These are phyloP conservation scores for Ariopsis seemanni DNA, from an alignment of 2,113 vertebrate species.

Conservation along the genomic window DNA sequence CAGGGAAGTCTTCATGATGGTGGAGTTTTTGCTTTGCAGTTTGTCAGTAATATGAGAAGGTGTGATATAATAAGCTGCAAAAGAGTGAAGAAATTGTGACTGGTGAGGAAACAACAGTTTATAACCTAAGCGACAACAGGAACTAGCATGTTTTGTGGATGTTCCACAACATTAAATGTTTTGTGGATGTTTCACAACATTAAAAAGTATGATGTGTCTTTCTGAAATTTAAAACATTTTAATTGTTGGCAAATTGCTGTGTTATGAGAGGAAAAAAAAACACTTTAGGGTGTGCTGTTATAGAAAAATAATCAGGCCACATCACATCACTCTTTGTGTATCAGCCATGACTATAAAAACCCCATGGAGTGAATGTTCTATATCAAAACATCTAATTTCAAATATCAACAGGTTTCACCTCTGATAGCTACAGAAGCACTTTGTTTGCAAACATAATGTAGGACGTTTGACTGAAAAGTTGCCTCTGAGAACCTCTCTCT, in stretches of 20 bases:
- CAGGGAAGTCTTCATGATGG: not conserved
- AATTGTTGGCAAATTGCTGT: not conserved
- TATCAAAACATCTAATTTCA: not conserved
- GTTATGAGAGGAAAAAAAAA: not conserved
- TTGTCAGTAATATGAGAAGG: not conserved
- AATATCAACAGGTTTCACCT: not conserved
- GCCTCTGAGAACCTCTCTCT: not conserved
- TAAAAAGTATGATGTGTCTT: not conserved
- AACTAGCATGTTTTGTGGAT: not conserved
- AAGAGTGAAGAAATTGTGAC: not conserved
- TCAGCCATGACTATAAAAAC: not conserved
- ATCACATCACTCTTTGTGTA: not conserved
- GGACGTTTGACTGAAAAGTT: not conserved
- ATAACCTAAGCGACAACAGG: not conserved
- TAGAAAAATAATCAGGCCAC: not conserved
- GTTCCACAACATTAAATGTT: not conserved
- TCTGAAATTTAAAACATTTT: not conserved
- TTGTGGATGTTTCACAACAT: not conserved
- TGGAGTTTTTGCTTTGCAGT: not conserved
- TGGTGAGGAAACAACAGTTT: not conserved
- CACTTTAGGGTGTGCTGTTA: not conserved
- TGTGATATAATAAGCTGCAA: not conserved
- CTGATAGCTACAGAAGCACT: not conserved
- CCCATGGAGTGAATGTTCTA: not conserved
- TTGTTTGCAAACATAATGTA: not conserved